phyloP scores from a whole-genome alignment of 2,888 invertebrate genomes.

The Polietes domitor region DNA sequence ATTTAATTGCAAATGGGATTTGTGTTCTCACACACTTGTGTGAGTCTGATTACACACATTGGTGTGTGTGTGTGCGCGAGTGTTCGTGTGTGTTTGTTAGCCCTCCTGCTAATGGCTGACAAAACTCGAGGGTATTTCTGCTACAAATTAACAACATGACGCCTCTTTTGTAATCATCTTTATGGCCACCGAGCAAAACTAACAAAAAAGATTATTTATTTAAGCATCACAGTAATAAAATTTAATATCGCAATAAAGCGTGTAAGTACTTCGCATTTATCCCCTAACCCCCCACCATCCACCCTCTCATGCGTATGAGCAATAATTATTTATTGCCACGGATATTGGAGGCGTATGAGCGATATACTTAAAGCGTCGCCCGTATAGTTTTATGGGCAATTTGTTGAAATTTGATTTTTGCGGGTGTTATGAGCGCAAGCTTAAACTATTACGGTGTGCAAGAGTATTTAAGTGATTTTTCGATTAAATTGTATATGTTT shows the following conservation, averaged over 20 bases:
- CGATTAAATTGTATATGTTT: no score
- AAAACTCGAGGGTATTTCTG: neutral
- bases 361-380: no score
- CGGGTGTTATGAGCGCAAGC: no score
- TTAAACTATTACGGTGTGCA: no score
- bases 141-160: conserved; percentile 23
- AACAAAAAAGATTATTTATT: conserved; percentile 6
- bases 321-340: conserved; percentile 3
- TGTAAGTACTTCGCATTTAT: neutral
- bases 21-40: neutral
- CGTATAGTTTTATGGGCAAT: no score
- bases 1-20: neutral
- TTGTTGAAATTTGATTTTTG: no score
- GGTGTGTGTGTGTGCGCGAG: neutral
- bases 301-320: neutral
- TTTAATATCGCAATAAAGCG: neutral
- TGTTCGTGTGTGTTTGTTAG: neutral
- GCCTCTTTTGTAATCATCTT: neutral
- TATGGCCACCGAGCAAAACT: neutral
- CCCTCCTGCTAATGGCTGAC: neutral
- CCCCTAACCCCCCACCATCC: neutral
- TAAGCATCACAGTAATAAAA: conserved; percentile 1
- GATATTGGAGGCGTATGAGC: conserved; percentile 1
- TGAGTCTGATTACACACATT: neutral
- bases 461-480: no score